These are phyloP conservation scores for Urocitellus parryii DNA, from an alignment of 2,113 vertebrate species.

Conservation along the genomic window DNA sequence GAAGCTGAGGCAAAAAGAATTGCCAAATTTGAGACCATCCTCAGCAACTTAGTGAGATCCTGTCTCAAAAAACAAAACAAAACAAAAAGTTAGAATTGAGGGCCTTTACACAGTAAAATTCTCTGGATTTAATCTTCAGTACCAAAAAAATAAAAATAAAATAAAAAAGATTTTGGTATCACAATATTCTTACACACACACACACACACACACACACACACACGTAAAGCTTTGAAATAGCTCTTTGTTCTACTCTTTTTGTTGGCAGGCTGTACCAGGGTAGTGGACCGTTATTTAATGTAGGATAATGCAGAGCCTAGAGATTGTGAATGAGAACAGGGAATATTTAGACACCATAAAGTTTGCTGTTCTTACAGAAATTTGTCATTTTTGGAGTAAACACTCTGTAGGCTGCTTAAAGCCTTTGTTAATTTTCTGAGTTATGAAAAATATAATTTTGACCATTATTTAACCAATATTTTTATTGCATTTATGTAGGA, in stretches of 20 bases:
- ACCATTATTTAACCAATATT: neutral
- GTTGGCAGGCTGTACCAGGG: neutral
- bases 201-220: neutral
- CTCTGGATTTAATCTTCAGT: too few species aligned
- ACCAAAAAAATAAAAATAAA: neutral
- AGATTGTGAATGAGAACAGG: neutral
- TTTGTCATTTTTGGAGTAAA: neutral
- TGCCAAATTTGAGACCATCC: too few species aligned
- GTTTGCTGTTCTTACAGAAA: neutral
- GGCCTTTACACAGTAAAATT: too few species aligned
- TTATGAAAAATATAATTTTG: neutral
- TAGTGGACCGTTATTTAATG: neutral
- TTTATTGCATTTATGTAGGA: neutral
- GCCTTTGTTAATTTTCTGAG: slow-evolving; percentile 44
- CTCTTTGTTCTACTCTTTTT: neutral
- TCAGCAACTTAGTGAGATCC: too few species aligned
- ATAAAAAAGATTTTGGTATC: slow-evolving; percentile 11
- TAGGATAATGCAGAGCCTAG: neutral
- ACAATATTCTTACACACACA: neutral
- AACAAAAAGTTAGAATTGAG: too few species aligned
- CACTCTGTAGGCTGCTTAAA: neutral
- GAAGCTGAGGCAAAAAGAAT: too few species aligned
- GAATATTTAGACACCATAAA: slow-evolving; percentile 5
- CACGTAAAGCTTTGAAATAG: neutral
- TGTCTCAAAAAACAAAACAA: too few species aligned